Conservation (phyloP, 2,888 invertebrate genomes). For the Acronicta aceris region DNA sequence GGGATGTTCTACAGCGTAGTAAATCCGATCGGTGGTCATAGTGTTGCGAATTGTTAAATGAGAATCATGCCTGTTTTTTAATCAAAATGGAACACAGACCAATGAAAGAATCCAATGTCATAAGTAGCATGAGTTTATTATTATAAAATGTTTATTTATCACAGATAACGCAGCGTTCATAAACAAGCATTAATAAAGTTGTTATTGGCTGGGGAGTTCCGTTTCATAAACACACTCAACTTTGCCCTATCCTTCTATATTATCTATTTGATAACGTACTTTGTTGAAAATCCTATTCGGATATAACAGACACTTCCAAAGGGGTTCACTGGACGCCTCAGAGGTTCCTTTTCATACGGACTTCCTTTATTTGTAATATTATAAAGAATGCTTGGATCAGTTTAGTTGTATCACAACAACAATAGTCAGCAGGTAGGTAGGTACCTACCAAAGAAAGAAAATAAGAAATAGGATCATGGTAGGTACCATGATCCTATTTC, state of each 20-base stretch:
- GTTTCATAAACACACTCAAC: slow-evolving; percentile 50
- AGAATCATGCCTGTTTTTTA: too few species aligned
- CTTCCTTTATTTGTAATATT: slow-evolving; percentile 27
- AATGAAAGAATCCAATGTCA: not conserved
- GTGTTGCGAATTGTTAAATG: too few species aligned
- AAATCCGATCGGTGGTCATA: too few species aligned
- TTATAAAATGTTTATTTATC: slow-evolving; percentile 7
- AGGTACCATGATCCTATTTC: too few species aligned
- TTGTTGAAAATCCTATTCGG: slow-evolving; percentile 35
- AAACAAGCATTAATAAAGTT: slow-evolving; percentile 45
- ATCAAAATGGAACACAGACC: too few species aligned
- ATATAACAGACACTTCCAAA: slow-evolving; percentile 19
- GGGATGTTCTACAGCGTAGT: too few species aligned
- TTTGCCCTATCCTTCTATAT: slow-evolving; percentile 33
- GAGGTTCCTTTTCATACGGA: slow-evolving; percentile 36
- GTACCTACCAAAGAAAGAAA: too few species aligned
- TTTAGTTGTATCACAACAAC: too few species aligned
- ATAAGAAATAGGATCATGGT: too few species aligned
- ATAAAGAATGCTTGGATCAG: slow-evolving; percentile 8
- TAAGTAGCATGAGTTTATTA: not conserved
- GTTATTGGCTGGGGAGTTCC: slow-evolving; percentile 50
- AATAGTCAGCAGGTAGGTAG: too few species aligned
- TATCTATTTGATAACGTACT: slow-evolving; percentile 42
- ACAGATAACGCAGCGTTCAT: slow-evolving; percentile 21
- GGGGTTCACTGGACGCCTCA: slow-evolving; percentile 30